Conservation (phyloP, 2,797 vertebrate species). For the Gadopsis marmoratus region DNA sequence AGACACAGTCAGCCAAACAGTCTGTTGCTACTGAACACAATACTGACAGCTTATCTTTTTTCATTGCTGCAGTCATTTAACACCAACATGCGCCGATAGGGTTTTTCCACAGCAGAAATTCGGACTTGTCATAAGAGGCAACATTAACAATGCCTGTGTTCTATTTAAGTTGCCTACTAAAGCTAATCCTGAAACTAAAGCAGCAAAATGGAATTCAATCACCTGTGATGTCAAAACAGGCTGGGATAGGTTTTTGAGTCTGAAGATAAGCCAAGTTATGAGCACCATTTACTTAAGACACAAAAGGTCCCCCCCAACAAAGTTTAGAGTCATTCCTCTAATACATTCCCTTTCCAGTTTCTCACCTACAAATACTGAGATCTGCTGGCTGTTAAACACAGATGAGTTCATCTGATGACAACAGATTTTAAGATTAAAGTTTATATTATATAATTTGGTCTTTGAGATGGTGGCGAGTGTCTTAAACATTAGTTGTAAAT, state of each 20-base stretch:
- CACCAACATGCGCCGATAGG: neutral
- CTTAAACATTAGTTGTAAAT: no score
- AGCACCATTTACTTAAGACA: neutral
- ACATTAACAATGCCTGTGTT: neutral
- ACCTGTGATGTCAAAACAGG: neutral
- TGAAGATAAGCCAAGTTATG: neutral
- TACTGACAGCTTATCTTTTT: neutral
- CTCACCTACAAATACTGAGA: neutral
- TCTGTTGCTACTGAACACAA: neutral
- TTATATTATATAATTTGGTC: no score
- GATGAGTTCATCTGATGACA: no score
- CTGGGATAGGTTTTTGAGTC: neutral
- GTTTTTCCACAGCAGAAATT: neutral
- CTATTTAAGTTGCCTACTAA: neutral
- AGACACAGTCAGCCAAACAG: neutral
- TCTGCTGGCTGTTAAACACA: neutral
- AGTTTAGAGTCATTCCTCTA: no score
- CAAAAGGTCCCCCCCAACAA: neutral
- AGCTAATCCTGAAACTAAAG: neutral
- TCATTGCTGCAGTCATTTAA: neutral
- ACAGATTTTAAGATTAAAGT: no score
- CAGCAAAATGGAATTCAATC: neutral
- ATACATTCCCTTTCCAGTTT: neutral
- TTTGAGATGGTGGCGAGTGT: no score
- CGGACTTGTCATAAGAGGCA: neutral